Evolutionary conservation across 2,888 invertebrate species (phyloP).

Genomic region (Rhagophthalmus giganteus): DNA sequence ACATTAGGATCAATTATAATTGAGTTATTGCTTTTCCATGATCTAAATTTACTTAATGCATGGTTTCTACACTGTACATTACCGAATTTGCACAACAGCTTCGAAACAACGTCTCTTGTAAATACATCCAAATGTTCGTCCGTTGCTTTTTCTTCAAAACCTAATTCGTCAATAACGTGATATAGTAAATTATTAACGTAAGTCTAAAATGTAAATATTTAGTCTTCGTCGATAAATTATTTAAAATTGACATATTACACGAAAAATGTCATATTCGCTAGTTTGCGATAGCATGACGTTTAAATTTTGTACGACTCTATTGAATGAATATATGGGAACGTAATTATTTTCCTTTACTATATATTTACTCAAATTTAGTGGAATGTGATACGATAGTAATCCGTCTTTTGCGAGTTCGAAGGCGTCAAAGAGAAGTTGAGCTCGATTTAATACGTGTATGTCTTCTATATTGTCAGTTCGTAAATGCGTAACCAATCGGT

Average conservation of each 20-base stretch:
- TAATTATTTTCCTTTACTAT: conserved; percentile 62
- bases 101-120: conserved; percentile 49
- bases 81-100: conserved; percentile 44
- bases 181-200: too few species aligned
- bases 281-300: too few species aligned
- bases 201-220: too few species aligned
- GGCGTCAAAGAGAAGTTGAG: conserved; percentile 60
- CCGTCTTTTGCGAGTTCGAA: conserved; percentile 59
- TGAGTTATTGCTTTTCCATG: not conserved
- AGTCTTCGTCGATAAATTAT: too few species aligned
- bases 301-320: not conserved
- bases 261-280: too few species aligned
- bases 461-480: conserved; percentile 47
- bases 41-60: conserved; percentile 6
- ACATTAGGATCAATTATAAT: not conserved
- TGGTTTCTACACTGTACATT: conserved; percentile 5
- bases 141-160: not conserved
- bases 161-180: too few species aligned
- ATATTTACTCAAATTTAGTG: conserved; percentile 63
- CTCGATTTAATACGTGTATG: conserved; percentile 62
- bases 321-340: conserved; percentile 58
- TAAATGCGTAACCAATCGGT: conserved; percentile 54
- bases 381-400: conserved; percentile 57
- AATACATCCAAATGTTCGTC: conserved; percentile 13
- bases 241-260: too few species aligned